Base-by-base conservation (phyloP, 2,797 vertebrate species). In the Gila robusta region DNA sequence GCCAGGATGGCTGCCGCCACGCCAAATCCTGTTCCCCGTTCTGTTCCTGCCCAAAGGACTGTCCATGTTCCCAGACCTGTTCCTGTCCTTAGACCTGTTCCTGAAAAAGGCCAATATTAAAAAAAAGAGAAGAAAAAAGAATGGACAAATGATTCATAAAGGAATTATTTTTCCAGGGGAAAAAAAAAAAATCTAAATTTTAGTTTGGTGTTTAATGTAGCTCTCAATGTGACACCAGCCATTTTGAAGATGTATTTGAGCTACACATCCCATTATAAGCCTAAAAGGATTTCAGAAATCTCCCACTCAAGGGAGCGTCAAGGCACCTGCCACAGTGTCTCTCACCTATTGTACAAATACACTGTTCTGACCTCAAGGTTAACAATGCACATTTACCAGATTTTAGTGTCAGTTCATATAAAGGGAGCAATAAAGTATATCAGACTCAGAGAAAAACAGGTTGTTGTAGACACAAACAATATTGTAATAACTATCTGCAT, bases 391-490 rank as follows among this genome's bases (percentile, higher is more conserved):
- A 74, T 52, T 83, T 83, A 76, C 26, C 35, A 84, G 37, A 19
- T 78, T 78, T 78, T 32, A 41, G 39, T 80, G 67, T 71, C 37
- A 21, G 52, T 12, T 71, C 12, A 62, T 79, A 47, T 41, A 79
- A 44, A 56, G 47, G 49, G 66, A 70, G 26, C 52, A 32, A 54
- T 84, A 84, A 70, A 85, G 11, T 44, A 14, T 79, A 59, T 69
- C 35, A 80, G 3, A 76, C 54, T 49, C 16, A 10, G 9, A 49
- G 69, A 64, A 66, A 73, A 81, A 66, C 78, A 86, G 69, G 69
- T 86, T 86, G 78, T 72, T 72, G 37, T 39, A 66, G 32, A 64
- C 14, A 17, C 41, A 80, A 79, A 56, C 78, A 85, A 66, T 86
- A 54, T 66, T 81, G 66, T 35, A 73, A 39, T 66, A 73, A 81